Evolutionary conservation across 1,140 invertebrate species (phyloP).

Genomic region (Drosophila malerkotliana): DNA sequence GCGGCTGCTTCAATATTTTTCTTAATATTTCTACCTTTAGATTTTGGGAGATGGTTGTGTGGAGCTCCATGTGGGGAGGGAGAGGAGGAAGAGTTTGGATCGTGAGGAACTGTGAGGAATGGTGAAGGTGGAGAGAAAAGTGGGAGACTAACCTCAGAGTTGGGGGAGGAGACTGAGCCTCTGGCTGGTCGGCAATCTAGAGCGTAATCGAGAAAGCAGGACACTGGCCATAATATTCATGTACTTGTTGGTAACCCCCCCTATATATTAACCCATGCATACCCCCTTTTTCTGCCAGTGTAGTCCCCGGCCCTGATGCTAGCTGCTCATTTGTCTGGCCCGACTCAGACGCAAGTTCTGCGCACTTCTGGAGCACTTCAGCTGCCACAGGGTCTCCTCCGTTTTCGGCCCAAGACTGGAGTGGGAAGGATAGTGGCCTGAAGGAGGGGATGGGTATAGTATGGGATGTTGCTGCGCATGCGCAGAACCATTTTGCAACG

Average conservation of each 20-base stretch:
- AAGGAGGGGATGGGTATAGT: not conserved
- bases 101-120: not conserved
- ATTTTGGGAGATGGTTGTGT: not conserved
- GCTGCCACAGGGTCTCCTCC: conserved; percentile 61
- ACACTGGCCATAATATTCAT: conserved; percentile 34
- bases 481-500: conserved; percentile 46
- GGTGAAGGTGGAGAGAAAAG: conserved; percentile 12
- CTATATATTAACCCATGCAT: not conserved
- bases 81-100: not conserved
- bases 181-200: conserved; percentile 47
- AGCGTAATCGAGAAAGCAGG: conserved; percentile 33
- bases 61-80: not conserved
- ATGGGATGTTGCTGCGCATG: conserved; percentile 46
- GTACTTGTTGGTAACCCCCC: not conserved
- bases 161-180: conserved; percentile 3
- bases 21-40: conserved; percentile 40
- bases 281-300: conserved; percentile 38
- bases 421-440: conserved; percentile 14
- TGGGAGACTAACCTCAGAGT: not conserved
- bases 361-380: conserved; percentile 80
- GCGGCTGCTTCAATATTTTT: conserved; percentile 52
- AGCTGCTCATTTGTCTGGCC: conserved; percentile 71
- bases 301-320: conserved; percentile 29
- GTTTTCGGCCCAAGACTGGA: conserved; percentile 31
- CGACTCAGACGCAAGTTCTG: conserved; percentile 77